phyloP scores from a whole-genome alignment of 2,888 invertebrate genomes.

The Ichneumoninae sp. region DNA sequence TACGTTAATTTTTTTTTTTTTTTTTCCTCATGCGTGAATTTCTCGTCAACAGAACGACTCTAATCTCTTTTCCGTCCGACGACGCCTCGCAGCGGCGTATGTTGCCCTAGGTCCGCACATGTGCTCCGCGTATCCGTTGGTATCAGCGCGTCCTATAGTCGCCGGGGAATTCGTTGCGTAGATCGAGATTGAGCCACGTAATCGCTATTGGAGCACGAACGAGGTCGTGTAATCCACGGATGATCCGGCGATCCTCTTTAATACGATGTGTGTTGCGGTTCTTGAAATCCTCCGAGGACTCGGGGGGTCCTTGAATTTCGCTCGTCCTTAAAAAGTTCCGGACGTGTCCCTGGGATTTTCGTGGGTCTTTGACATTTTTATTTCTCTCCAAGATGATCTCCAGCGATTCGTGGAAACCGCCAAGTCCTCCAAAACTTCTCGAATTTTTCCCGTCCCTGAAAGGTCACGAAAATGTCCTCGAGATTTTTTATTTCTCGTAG shows the following conservation, averaged over 20 bases:
- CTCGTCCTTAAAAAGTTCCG: too few species aligned
- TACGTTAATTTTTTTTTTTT: background rate
- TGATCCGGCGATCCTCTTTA: background rate
- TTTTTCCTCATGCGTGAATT: conserved; percentile 4
- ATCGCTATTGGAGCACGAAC: background rate
- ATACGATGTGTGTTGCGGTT: too few species aligned
- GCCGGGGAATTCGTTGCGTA: background rate
- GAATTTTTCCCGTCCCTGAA: too few species aligned
- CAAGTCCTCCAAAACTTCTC: too few species aligned
- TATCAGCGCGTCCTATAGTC: background rate
- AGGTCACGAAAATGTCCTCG: too few species aligned
- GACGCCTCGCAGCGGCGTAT: conserved; percentile 43
- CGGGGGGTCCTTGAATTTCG: too few species aligned
- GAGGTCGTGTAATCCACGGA: background rate
- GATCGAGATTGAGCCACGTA: background rate
- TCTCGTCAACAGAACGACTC: background rate
- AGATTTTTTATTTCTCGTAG: too few species aligned
- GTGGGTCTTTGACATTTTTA: too few species aligned
- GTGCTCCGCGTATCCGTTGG: conserved; percentile 18
- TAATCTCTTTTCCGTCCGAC: conserved; percentile 47
- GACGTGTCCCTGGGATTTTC: too few species aligned
- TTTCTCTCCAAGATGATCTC: too few species aligned
- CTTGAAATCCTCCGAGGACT: too few species aligned
- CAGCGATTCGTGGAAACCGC: too few species aligned
- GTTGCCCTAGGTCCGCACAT: conserved; percentile 62